Conservation (phyloP, 1,140 invertebrate species). For the Leptinotarsa lineolata region DNA sequence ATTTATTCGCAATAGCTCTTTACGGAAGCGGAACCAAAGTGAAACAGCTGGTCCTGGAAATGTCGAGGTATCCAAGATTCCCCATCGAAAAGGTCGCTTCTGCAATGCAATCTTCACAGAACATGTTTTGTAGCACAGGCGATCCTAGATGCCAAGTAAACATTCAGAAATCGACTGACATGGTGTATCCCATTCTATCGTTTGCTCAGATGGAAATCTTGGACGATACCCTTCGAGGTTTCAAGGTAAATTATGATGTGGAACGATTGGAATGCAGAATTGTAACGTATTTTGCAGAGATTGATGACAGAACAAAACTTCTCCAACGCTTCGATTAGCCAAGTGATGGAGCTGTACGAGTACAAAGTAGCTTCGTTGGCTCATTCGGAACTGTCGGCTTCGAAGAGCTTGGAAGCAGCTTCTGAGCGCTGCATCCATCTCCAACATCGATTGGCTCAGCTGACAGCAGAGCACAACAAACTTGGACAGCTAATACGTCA, state of each 20-base stretch:
- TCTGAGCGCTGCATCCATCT: conserved; percentile 58
- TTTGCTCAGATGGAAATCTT: conserved; percentile 23
- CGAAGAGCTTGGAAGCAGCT: conserved; percentile 61
- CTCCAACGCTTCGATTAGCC: conserved; percentile 58
- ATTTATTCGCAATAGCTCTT: conserved; percentile 16
- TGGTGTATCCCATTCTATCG: conserved; percentile 16
- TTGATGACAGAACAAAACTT: conserved; percentile 26
- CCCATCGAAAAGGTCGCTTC: conserved; percentile 15
- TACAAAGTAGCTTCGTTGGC: conserved; percentile 65
- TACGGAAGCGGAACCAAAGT: conserved; percentile 18
- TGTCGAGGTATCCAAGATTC: conserved; percentile 14
- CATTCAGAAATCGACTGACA: neutral
- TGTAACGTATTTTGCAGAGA: conserved; percentile 10
- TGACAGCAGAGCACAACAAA: conserved; percentile 57
- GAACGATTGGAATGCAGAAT: neutral
- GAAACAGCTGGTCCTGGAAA: conserved; percentile 20
- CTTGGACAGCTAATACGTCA: conserved; percentile 61
- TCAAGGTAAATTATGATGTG: conserved; percentile 15
- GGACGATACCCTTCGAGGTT: conserved; percentile 19
- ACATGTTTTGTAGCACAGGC: conserved; percentile 11
- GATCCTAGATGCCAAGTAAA: neutral
- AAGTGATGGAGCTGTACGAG: conserved; percentile 73
- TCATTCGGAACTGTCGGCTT: conserved; percentile 59
- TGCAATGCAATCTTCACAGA: conserved; percentile 15
- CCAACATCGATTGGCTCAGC: conserved; percentile 59